Evolutionary conservation across 2,888 invertebrate genomes (phyloP).

Genomic region (Sicus ferrugineus): DNA sequence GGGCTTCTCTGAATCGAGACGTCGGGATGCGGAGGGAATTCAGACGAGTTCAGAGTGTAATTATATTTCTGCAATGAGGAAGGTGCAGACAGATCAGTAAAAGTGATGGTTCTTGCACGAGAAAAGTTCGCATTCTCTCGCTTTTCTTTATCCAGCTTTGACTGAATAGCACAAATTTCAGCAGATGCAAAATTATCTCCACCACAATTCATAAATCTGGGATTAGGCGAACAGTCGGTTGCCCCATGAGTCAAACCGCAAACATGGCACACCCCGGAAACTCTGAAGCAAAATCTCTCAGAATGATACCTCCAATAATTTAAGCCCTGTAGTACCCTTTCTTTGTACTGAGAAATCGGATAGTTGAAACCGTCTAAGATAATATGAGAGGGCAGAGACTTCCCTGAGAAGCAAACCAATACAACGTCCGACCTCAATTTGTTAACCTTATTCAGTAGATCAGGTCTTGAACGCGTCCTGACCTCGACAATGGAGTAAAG

Average conservation of each 20-base stretch:
- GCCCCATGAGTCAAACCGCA: neutral
- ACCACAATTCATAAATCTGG: neutral
- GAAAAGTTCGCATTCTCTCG: neutral
- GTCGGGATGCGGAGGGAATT: neutral
- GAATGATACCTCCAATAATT: neutral
- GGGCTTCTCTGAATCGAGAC: neutral
- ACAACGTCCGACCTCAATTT: neutral
- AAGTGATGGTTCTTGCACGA: neutral
- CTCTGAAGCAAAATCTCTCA: neutral
- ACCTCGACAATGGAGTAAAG: neutral
- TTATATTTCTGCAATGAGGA: neutral
- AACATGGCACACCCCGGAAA: neutral
- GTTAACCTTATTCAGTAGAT: neutral
- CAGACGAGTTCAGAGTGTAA: neutral
- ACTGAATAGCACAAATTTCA: neutral
- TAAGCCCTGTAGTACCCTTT: neutral
- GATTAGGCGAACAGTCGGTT: neutral
- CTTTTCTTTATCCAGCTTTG: neutral
- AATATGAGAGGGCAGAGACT: neutral
- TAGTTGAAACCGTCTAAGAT: neutral
- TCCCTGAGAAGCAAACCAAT: neutral
- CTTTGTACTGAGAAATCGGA: neutral
- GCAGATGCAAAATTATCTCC: neutral
- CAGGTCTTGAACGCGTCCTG: neutral
- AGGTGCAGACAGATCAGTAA: neutral